Conservation (phyloP, 2,797 vertebrate species). For the Ambastaia sidthimunki region DNA sequence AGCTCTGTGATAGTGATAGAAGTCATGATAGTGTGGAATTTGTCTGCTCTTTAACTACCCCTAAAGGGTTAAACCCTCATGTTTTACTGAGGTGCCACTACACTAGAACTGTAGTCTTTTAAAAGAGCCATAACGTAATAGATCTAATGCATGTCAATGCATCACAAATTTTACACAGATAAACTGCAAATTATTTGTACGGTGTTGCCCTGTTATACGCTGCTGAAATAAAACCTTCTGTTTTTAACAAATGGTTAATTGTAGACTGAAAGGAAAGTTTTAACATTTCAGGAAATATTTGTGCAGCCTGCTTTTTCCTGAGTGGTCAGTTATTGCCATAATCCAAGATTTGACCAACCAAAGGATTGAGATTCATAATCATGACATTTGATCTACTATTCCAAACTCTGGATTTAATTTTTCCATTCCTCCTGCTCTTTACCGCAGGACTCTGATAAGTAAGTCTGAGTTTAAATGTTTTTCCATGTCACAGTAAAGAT, state of each 20-base stretch:
- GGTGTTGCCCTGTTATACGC: neutral
- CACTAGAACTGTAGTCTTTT: slow-evolving; percentile 18
- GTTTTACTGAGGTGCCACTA: slow-evolving; percentile 12
- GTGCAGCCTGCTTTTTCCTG: slow-evolving; percentile 51
- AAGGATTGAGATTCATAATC: slow-evolving; percentile 39
- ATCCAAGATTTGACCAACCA: slow-evolving; percentile 37
- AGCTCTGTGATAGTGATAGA: slow-evolving; percentile 3
- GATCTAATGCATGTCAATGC: slow-evolving; percentile 3
- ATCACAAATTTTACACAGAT: neutral
- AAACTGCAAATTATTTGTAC: neutral
- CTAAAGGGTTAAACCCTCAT: too few species aligned
- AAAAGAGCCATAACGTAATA: slow-evolving; percentile 6
- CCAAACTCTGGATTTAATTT: neutral
- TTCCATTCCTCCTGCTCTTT: neutral
- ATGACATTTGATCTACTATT: slow-evolving; percentile 21
- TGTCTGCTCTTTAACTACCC: slow-evolving; percentile 3
- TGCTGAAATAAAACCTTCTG: slow-evolving; percentile 38
- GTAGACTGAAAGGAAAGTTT: slow-evolving; percentile 50
- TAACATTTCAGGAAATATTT: slow-evolving; percentile 57
- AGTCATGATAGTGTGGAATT: slow-evolving; percentile 18
- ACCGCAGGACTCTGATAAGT: neutral
- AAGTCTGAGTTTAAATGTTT: neutral
- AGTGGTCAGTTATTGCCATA: slow-evolving; percentile 38
- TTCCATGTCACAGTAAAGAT: neutral
- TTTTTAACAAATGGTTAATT: slow-evolving; percentile 52